These are phyloP conservation scores for Girardinichthys multiradiatus DNA, from an alignment of 2,113 vertebrate genomes.

Conservation along the genomic window DNA sequence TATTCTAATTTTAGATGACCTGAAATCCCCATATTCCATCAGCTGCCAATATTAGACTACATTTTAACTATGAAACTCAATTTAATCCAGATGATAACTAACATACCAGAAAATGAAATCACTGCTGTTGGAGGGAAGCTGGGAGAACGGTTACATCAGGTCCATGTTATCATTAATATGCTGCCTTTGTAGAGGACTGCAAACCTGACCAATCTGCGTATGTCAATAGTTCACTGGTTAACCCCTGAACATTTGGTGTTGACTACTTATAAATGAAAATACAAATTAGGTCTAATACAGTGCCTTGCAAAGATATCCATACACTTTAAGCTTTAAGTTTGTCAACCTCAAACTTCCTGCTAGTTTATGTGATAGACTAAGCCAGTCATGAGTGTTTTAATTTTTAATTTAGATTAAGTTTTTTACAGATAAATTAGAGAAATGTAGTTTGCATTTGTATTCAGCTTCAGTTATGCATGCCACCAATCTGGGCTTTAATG, in stretches of 20 bases:
- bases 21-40: not conserved
- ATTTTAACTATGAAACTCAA: not conserved
- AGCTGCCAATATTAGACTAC: not conserved
- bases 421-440: no score
- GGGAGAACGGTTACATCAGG: conserved; percentile 4
- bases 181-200: not conserved
- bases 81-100: not conserved
- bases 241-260: not conserved
- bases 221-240: not conserved
- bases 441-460: no score
- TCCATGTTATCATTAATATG: conserved; percentile 5
- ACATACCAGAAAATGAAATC: conserved; percentile 1
- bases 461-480: no score
- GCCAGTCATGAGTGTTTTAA: no score
- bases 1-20: no score
- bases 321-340: not conserved
- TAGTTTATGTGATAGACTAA: no score
- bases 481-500: no score
- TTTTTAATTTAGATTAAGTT: no score
- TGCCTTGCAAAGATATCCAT: not conserved
- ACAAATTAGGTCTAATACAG: not conserved
- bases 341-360: not conserved
- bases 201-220: not conserved
- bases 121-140: not conserved
- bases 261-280: not conserved